A percentile compares a stretch with the other conserved stretches of the same genome.
phyloP scores from a whole-genome alignment of 2,888 invertebrate genomes.

The Clitarchus hookeri region DNA sequence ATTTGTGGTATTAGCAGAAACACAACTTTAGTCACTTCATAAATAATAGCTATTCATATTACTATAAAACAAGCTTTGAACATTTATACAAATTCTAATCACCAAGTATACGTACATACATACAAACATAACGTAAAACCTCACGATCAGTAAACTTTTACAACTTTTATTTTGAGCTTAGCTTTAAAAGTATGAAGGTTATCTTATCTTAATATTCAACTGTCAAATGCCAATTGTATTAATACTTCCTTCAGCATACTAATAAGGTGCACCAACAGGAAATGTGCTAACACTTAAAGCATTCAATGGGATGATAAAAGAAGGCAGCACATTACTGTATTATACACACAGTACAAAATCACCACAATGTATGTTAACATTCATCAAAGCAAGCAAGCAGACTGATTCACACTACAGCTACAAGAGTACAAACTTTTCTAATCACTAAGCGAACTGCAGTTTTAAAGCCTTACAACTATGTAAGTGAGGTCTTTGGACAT shows the following conservation, averaged over 20 bases:
- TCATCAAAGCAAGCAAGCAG: not conserved
- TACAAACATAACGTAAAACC: not conserved
- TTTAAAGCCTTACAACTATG: not conserved
- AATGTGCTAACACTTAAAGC: not conserved
- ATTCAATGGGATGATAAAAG: not conserved
- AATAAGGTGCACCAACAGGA: not conserved
- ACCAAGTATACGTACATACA: not conserved
- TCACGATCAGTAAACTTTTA: not conserved
- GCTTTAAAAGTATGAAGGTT: not conserved
- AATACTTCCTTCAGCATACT: not conserved
- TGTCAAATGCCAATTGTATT: too few species aligned
- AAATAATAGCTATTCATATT: not conserved
- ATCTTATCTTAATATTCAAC: too few species aligned
- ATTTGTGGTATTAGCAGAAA: not conserved
- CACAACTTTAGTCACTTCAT: not conserved
- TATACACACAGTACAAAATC: not conserved
- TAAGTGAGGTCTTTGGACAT: slow-evolving; percentile 5
- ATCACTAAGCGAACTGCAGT: not conserved
- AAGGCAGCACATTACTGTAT: not conserved
- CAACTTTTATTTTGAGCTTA: not conserved
- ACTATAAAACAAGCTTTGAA: slow-evolving; percentile 1
- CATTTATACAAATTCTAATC: not conserved
- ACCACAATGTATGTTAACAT: not conserved
- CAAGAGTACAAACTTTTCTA: not conserved
- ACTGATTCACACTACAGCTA: not conserved